phyloP scores from a whole-genome alignment of 2,888 invertebrate genomes.

The Drosophila fungiperda region DNA sequence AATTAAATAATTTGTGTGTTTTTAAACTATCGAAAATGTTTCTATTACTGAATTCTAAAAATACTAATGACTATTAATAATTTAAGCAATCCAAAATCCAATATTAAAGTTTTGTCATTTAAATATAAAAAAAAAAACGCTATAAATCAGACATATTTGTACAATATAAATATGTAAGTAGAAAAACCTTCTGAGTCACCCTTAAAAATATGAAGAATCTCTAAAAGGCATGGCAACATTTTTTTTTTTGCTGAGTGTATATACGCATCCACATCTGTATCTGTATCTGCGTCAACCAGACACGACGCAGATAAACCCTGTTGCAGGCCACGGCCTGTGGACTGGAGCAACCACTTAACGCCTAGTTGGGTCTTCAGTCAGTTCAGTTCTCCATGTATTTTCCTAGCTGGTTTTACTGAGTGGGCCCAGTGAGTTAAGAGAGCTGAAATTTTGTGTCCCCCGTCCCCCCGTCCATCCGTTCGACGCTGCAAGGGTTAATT shows the following conservation, averaged over 20 bases:
- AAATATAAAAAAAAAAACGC: neutral
- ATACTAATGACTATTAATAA: neutral
- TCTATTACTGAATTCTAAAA: neutral
- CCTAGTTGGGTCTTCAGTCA: constrained; percentile 20
- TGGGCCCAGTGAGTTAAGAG: constrained; percentile 11
- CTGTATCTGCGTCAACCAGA: neutral
- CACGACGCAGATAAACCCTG: constrained; percentile 52
- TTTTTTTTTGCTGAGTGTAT: neutral
- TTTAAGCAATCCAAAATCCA: neutral
- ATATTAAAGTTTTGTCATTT: neutral
- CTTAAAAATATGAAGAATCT: neutral
- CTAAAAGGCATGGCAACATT: neutral
- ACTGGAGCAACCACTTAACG: constrained; percentile 59
- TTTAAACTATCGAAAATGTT: neutral
- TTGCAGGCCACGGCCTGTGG: constrained; percentile 43
- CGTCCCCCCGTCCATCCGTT: neutral
- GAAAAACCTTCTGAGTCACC: neutral
- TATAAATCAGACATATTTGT: neutral
- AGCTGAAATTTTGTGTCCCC: constrained; percentile 20
- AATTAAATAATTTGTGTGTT: neutral
- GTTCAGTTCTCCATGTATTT: constrained; percentile 14
- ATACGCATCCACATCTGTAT: neutral
- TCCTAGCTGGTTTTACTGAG: constrained; percentile 10
- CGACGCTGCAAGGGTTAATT: constrained; percentile 81
- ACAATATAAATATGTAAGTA: neutral